Base-by-base conservation (phyloP, 2,113 vertebrate genomes). In the Chlorocebus sabaeus region DNA sequence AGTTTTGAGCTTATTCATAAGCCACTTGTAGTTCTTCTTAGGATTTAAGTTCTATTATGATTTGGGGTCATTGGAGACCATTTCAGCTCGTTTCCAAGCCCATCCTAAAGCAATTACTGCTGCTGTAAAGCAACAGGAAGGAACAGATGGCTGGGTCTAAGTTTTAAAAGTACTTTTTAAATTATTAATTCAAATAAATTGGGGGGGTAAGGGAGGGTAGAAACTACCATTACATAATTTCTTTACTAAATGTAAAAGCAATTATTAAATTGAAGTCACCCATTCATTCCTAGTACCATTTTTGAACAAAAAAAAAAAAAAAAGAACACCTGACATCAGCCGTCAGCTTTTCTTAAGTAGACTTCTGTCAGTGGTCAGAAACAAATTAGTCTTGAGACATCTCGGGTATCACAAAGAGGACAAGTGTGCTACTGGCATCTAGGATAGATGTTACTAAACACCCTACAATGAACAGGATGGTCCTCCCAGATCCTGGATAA, bases 121-220 rank as follows among this genome's bases (percentile, higher is more conserved):
- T 97, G n/a, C 22, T 80, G 93, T 80, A 91, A 90, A 43, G 92
- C 27, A 88, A 93, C 1, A 75, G 52, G 20, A 93, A 96, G n/a
- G 43, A 97, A 38, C 43, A 88, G 43, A 55, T 25, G n/a, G 64
- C 48, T 93, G 59, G 27, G 27, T 6, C 68, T 68, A 91, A 48
- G 52, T 72, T 85, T 85, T 90, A 75, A 80, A 85, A 95, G 8
- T 30, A 82, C 1, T 57, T 86, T 89, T 89, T 82, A 67, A 72
- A 84, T 82, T 45, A 96, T 16, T 25, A n/a, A 35, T 38, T 91
- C 35, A 93, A 64, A 81, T 81, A 52, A 76, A 90, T 85, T 22
- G 35, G 23, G 48, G 20, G 13, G 2, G 27, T 64, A 32, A 64
- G 45, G 40, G 23, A 38, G 22, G 10, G 13, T 4, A 59, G 27